These are phyloP conservation scores for Synergus gifuensis DNA, from an alignment of 2,888 invertebrate species.

Conservation along the genomic window DNA sequence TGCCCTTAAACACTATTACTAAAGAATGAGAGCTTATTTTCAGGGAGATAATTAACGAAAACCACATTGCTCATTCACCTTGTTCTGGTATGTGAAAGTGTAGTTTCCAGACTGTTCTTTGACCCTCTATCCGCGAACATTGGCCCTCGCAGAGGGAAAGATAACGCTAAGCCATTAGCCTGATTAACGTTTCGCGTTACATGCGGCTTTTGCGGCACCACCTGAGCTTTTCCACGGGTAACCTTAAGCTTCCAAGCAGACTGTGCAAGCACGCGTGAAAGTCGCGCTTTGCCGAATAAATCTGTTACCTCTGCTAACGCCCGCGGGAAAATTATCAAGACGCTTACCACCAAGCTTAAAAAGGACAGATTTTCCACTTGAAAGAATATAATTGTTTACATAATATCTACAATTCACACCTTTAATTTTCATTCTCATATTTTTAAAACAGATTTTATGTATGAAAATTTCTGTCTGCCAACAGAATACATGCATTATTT, in stretches of 20 bases:
- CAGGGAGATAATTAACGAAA: neutral
- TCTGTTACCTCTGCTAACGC: conserved; percentile 12
- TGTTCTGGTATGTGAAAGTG: conserved; percentile 21
- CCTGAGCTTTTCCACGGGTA: conserved; percentile 58
- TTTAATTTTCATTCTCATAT: neutral
- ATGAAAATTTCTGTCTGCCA: too few relatives aligned
- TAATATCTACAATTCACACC: neutral
- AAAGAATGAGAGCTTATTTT: neutral
- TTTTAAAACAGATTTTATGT: too few relatives aligned
- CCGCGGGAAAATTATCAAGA: conserved; percentile 14
- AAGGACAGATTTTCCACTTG: neutral
- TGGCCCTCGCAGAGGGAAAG: conserved; percentile 54
- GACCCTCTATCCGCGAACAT: conserved; percentile 30
- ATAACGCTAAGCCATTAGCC: conserved; percentile 66
- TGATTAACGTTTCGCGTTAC: conserved; percentile 63
- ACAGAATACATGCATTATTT: neutral
- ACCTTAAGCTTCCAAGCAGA: conserved; percentile 45
- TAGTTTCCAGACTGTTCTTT: conserved; percentile 31
- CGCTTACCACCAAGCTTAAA: neutral
- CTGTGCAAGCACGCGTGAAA: conserved; percentile 38
- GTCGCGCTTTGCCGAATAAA: conserved; percentile 32
- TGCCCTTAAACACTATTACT: too few relatives aligned
- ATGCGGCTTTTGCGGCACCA: conserved; percentile 44
- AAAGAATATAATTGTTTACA: neutral
- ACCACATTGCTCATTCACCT: neutral